Base-by-base conservation (phyloP, 2,888 invertebrate species). In the Dolomedes plantarius region DNA sequence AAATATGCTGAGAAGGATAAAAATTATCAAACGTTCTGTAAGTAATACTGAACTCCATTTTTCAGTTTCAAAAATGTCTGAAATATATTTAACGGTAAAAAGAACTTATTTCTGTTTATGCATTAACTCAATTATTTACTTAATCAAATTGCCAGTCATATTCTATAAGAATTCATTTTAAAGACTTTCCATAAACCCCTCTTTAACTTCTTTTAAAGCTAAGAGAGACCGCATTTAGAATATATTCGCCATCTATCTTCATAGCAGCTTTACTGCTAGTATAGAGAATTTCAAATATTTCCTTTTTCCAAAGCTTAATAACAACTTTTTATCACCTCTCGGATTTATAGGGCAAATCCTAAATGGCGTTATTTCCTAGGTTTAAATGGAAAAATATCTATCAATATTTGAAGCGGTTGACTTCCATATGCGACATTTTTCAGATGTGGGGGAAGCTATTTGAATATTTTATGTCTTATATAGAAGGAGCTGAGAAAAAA, bases 401-500 rank as follows among this genome's bases (percentile, higher is more conserved):
- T 83, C 76, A 83, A 67, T 74, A 83, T 83, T 69, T 50, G 46
- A 76, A 36, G 75, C 56, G 28, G 46, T n/a, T 36, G 41, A 39
- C 39, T 41, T 27, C 27, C 16, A 39, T 28, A 69, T 41, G 32
- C 13, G 41, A 76, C 41, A 31, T 64, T 72, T 81, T 81, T 76
- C 41, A 31, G 50, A 71, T 28, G 72, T 46, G 29, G n/a, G 46
- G 36, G 56, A 77, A 83, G 36, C 77, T 50, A 77, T 77, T 83
- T 83, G 76, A 83, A 83, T 83, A 83, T 83, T 77, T 83, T 67
- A 83, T 72, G 50, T 36, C 27, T 32, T 71, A 28, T 76, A 67
- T 67, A 72, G 62, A n/a, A n/a, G n/a, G n/a, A 72, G 29, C 62
- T 29, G 29, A 72, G 39, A 29, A 62, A 36, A 75, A 72, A 77